A percentile compares a stretch with the other conserved stretches of the same genome.
These are phyloP conservation scores for Idaea dimidiata DNA, from an alignment of 2,888 invertebrate genomes.

Conservation along the genomic window DNA sequence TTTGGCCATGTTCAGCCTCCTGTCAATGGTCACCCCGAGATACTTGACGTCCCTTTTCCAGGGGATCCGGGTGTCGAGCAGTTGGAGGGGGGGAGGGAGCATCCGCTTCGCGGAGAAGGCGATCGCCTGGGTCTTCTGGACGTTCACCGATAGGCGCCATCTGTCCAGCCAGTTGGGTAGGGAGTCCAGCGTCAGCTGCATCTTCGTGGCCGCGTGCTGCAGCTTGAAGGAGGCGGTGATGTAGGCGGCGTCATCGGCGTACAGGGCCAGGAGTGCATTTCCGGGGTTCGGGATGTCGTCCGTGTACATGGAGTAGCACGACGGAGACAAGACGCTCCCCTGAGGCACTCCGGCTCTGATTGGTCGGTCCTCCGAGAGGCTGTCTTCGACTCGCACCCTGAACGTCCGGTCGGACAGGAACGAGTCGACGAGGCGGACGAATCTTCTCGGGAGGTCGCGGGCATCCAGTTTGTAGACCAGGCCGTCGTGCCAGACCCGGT, in stretches of 20 bases:
- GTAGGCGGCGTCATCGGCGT: conserved; percentile 14
- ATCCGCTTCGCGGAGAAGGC: not conserved
- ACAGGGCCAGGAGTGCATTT: not conserved
- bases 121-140: conserved; percentile 12
- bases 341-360: conserved; percentile 19
- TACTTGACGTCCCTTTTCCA: not conserved
- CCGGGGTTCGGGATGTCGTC: not conserved
- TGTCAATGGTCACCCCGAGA: not conserved
- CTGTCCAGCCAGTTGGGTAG: conserved; percentile 15
- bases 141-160: conserved; percentile 17
- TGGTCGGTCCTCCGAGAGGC: conserved; percentile 19
- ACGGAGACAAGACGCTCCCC: not conserved
- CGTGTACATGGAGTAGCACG: not conserved
- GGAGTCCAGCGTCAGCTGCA: conserved; percentile 20
- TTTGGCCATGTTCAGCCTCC: not conserved
- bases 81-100: not conserved
- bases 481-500: not conserved
- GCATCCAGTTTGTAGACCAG: not conserved
- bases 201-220: conserved; percentile 13
- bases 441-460: not conserved
- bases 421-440: not conserved
- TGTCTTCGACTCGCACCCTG: not conserved
- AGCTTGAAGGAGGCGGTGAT: conserved; percentile 2
- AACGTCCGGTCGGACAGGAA: not conserved
- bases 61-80: not conserved